These are phyloP conservation scores for Megalops cyprinoides DNA, from an alignment of 2,797 vertebrate genomes.

Conservation along the genomic window DNA sequence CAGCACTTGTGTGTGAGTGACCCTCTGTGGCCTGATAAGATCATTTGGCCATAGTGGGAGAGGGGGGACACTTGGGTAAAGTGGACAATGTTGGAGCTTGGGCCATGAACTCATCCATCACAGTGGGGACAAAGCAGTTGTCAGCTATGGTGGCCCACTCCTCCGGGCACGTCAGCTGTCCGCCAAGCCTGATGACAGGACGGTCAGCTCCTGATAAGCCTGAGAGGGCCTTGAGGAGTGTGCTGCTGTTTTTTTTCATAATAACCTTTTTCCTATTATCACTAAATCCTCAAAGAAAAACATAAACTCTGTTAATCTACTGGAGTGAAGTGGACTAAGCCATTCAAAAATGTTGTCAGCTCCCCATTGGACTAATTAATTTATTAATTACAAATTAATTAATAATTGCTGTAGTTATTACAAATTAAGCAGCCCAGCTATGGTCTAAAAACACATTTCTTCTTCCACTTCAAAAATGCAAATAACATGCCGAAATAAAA, in stretches of 20 bases:
- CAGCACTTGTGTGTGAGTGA: conserved; percentile 67
- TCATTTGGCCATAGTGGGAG: conserved; percentile 64
- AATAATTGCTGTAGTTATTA: conserved; percentile 47
- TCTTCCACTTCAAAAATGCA: no score
- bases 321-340: conserved; percentile 50
- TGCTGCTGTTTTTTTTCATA: conserved; percentile 41
- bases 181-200: conserved; percentile 54
- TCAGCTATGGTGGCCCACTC: conserved; percentile 73
- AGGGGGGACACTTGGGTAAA: conserved; percentile 31
- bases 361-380: no score
- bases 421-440: conserved; percentile 46
- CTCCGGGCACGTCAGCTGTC: conserved; percentile 72
- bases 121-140: conserved; percentile 81
- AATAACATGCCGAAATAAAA: no score
- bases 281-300: conserved; percentile 34
- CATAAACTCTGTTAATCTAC: conserved; percentile 47
- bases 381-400: no score
- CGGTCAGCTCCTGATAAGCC: conserved; percentile 39
- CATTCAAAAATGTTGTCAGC: conserved; percentile 42
- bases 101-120: conserved; percentile 84
- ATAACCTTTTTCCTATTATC: not conserved
- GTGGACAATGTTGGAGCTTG: conserved; percentile 72
- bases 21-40: conserved; percentile 76
- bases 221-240: conserved; percentile 50
- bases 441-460: conserved; percentile 45